Evolutionary conservation across 2,888 invertebrate species (phyloP).

Genomic region (Cryptosula pallasiana): DNA sequence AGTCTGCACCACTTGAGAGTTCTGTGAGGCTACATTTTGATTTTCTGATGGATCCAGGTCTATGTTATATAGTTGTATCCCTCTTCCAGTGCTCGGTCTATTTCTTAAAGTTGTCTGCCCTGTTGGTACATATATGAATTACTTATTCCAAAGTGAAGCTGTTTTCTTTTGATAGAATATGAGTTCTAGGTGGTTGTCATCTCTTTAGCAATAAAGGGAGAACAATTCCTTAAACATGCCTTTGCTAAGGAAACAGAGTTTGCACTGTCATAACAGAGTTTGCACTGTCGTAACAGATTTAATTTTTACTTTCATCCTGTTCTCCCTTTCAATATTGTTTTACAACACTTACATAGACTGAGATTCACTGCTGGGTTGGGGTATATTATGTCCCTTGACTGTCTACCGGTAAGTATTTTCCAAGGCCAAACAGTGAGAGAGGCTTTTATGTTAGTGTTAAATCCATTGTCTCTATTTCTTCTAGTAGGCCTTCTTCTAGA

Average conservation of each 20-base stretch:
- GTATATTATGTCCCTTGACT: constrained; percentile 4
- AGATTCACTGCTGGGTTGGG: neutral
- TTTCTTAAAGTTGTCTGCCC: neutral
- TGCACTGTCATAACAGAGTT: too few species aligned
- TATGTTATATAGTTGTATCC: constrained; percentile 11
- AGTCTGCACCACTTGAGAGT: neutral
- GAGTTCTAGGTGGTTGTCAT: too few species aligned
- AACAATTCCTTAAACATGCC: neutral
- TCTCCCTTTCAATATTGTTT: neutral
- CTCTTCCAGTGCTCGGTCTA: neutral
- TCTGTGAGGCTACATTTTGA: neutral
- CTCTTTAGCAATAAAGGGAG: too few species aligned
- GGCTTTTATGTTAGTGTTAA: neutral
- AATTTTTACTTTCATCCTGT: too few species aligned
- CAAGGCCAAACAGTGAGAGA: neutral
- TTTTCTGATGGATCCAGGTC: constrained; percentile 11
- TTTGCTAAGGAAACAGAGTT: too few species aligned
- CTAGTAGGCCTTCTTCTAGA: neutral
- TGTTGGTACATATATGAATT: neutral
- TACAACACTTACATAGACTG: neutral
- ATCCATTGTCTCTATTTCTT: neutral
- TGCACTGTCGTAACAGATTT: too few species aligned
- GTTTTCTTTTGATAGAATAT: too few species aligned
- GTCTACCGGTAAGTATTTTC: constrained; percentile 13
- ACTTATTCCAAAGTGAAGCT: too few species aligned